These are phyloP conservation scores for Callyntrura guangdongensis DNA, from an alignment of 2,888 invertebrate genomes.

Conservation along the genomic window DNA sequence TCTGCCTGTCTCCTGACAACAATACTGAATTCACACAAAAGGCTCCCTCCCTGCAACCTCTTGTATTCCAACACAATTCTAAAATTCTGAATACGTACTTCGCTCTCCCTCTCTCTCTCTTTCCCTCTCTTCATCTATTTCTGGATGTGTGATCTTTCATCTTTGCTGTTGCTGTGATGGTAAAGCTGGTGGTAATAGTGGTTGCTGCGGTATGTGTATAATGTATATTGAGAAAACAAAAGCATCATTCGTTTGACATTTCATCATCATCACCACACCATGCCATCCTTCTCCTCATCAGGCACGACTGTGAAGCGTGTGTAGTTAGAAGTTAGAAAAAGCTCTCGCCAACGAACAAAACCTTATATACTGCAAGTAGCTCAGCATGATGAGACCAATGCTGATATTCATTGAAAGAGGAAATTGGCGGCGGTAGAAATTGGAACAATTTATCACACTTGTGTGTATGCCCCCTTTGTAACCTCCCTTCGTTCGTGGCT, in stretches of 20 bases:
- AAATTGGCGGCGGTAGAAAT: conserved; percentile 46
- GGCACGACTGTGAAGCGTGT: background rate
- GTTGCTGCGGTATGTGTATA: conserved; percentile 42
- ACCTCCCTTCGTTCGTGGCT: conserved; percentile 55
- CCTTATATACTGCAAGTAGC: background rate
- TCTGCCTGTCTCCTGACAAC: conserved; percentile 10
- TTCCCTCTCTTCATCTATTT: background rate
- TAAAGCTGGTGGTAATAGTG: conserved; percentile 38
- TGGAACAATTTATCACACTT: conserved; percentile 72
- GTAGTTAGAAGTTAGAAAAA: background rate
- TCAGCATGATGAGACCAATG: conserved; percentile 10
- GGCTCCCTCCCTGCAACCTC: background rate
- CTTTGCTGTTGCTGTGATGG: conserved; percentile 3
- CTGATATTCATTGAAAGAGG: background rate
- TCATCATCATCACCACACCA: background rate
- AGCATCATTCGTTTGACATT: conserved; percentile 26
- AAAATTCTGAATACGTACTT: conserved; percentile 32
- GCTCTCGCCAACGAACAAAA: background rate
- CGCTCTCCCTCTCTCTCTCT: background rate
- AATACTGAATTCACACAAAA: conserved; percentile 20
- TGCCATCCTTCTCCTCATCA: background rate
- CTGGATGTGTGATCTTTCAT: conserved; percentile 20
- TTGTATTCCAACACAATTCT: conserved; percentile 24
- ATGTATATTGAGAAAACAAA: conserved; percentile 40
- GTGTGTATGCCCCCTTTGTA: conserved; percentile 54